These are phyloP conservation scores for Lanistes nyassanus DNA, from an alignment of 1,140 invertebrate species.

Conservation along the genomic window DNA sequence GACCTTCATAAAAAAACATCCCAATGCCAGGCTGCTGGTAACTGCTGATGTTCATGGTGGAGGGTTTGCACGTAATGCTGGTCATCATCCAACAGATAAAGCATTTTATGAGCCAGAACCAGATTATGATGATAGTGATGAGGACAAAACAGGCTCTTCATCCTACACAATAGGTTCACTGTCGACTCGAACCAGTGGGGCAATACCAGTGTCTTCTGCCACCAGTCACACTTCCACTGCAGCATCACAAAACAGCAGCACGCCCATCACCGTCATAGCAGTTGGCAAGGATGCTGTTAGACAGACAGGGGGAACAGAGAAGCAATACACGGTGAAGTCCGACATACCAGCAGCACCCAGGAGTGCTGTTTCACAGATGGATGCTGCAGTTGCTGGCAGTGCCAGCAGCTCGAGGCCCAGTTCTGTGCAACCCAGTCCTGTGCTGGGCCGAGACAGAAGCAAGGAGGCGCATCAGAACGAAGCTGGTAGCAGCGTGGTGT, in stretches of 20 bases:
- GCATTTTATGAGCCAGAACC: conserved; percentile 53
- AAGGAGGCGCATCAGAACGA: neutral
- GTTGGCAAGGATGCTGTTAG: no score
- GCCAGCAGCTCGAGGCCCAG: conserved; percentile 31
- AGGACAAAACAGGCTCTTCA: conserved; percentile 31
- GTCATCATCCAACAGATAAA: conserved; percentile 15
- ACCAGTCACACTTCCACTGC: no score
- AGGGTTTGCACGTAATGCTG: conserved; percentile 9
- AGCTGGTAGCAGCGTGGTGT: neutral
- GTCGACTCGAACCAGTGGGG: no score
- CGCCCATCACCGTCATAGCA: no score
- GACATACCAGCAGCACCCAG: no score
- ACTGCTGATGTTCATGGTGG: conserved; percentile 54
- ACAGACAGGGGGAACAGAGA: no score
- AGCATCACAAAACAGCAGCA: no score
- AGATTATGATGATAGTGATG: conserved; percentile 59
- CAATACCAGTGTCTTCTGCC: no score
- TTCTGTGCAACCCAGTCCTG: conserved; percentile 32
- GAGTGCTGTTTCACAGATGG: no score
- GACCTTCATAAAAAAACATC: conserved; percentile 59
- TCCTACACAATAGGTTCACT: no score
- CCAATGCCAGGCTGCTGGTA: conserved; percentile 59
- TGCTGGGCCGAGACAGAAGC: conserved; percentile 8
- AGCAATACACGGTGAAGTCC: no score
- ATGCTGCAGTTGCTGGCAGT: conserved; percentile 25